Conservation (phyloP, 2,113 vertebrate genomes). For the Hemichromis elongatus region DNA sequence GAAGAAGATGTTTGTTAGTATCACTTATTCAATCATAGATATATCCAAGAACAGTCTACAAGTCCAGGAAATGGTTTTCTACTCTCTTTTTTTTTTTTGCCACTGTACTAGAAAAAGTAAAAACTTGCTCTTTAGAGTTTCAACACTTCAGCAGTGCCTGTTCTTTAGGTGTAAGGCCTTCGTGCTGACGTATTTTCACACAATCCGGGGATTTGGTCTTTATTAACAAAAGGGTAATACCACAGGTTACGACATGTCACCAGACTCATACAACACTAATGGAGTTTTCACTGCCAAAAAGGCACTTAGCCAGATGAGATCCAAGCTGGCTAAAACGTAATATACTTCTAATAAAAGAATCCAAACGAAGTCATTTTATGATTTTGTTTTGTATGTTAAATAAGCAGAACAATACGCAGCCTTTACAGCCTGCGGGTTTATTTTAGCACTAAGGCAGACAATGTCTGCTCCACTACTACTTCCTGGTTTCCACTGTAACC, state of each 20-base stretch:
- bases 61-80: not conserved
- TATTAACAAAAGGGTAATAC: not conserved
- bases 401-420: slow-evolving; percentile 4
- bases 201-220: not conserved
- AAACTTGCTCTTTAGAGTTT: not conserved
- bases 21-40: not conserved
- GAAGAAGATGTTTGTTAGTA: not conserved
- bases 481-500: slow-evolving; percentile 34
- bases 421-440: not conserved
- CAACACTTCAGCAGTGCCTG: not conserved
- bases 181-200: not conserved
- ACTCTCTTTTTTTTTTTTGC: too few relatives aligned
- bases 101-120: not conserved
- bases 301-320: not conserved
- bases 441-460: not conserved
- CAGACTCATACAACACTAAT: not conserved
- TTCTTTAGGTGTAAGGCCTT: not conserved
- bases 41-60: not conserved
- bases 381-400: not conserved
- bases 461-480: not conserved
- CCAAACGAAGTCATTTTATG: not conserved
- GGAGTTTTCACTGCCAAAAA: not conserved
- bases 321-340: not conserved
- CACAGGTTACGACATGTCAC: not conserved
- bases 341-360: not conserved